A percentile compares a stretch with the other conserved stretches of the same genome.
These are phyloP conservation scores for Harpalus rufipes DNA, from an alignment of 2,888 invertebrate genomes.

Conservation along the genomic window DNA sequence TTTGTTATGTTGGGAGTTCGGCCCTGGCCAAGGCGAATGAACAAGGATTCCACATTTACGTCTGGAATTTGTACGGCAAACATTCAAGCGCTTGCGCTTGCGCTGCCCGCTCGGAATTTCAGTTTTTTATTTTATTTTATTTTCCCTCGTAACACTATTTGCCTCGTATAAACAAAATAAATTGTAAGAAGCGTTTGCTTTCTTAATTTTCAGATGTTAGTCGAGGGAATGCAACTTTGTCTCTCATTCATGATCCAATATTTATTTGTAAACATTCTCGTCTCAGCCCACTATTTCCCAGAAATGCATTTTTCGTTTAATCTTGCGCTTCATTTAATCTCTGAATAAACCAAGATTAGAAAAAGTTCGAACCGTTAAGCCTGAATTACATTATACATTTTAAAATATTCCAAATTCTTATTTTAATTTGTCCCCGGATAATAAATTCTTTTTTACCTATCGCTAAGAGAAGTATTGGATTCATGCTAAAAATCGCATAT, in stretches of 20 bases:
- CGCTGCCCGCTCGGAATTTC: conserved; percentile 39
- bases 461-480: too few relatives aligned
- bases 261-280: conserved; percentile 51
- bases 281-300: conserved; percentile 17
- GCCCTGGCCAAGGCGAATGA: conserved; percentile 39
- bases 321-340: conserved; percentile 46
- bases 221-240: conserved; percentile 45
- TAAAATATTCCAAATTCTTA: background rate
- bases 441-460: too few relatives aligned
- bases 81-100: conserved; percentile 30
- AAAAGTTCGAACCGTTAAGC: conserved; percentile 11
- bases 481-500: too few relatives aligned
- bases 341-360: conserved; percentile 34
- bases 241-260: conserved; percentile 57
- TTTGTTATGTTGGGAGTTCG: background rate
- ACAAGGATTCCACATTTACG: conserved; percentile 49
- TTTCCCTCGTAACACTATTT: conserved; percentile 54
- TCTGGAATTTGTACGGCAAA: conserved; percentile 57
- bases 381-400: background rate
- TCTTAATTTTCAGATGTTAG: conserved; percentile 62
- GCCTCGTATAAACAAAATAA: conserved; percentile 56
- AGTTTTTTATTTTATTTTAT: conserved; percentile 54
- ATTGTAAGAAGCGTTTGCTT: conserved; percentile 63
- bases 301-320: conserved; percentile 51
- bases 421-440: too few relatives aligned